phyloP scores from a whole-genome alignment of 2,888 invertebrate species.

The Hypselothyrea guttata region DNA sequence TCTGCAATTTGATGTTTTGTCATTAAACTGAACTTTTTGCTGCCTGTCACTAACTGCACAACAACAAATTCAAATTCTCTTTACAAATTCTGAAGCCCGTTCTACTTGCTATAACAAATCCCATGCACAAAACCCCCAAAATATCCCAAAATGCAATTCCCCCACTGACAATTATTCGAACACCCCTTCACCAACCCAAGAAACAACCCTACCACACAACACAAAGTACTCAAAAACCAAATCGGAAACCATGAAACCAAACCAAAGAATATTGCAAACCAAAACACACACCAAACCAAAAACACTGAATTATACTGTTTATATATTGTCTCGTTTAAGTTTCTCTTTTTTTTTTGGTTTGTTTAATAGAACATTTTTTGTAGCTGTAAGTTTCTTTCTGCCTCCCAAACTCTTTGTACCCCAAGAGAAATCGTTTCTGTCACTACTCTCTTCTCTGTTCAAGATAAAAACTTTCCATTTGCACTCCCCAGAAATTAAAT shows the following conservation, averaged over 20 bases:
- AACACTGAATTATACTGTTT: constrained; percentile 59
- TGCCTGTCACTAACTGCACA: constrained; percentile 62
- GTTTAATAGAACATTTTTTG: constrained; percentile 66
- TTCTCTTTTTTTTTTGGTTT: constrained; percentile 52
- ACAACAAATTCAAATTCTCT: constrained; percentile 24
- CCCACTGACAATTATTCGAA: constrained; percentile 43
- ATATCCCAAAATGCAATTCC: constrained; percentile 40
- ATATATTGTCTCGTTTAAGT: constrained; percentile 70
- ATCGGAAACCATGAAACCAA: constrained; percentile 45
- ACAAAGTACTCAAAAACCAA: constrained; percentile 55
- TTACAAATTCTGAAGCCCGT: constrained; percentile 31
- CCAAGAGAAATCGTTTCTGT: constrained; percentile 25
- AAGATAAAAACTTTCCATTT: constrained; percentile 25
- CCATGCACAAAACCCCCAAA: constrained; percentile 55
- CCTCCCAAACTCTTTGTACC: constrained; percentile 15
- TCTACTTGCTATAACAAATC: constrained; percentile 51
- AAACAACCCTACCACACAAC: constrained; percentile 47
- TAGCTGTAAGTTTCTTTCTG: constrained; percentile 56
- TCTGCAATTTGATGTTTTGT: constrained; percentile 81
- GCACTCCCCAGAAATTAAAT: constrained; percentile 34
- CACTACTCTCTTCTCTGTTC: constrained; percentile 35
- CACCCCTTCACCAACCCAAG: constrained; percentile 31
- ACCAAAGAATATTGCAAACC: constrained; percentile 32
- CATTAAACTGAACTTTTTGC: constrained; percentile 41
- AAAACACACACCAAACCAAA: constrained; percentile 33